Percentiles rank a stretch among this genome's conserved stretches.
phyloP scores from a whole-genome alignment of 1,140 invertebrate species.

The Lepidurus couesii region DNA sequence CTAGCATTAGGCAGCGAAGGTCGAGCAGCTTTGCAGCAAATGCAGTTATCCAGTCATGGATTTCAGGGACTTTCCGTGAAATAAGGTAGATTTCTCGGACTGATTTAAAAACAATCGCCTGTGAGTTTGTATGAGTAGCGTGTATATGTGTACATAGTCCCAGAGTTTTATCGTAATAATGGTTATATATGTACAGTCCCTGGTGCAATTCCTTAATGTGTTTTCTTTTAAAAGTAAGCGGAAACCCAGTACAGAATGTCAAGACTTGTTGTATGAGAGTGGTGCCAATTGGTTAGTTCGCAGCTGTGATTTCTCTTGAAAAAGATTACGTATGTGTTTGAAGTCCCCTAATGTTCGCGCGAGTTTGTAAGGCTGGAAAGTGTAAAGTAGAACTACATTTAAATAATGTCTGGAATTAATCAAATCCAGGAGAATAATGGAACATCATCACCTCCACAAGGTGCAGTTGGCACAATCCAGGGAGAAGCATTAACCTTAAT shows the following conservation, averaged over 20 bases:
- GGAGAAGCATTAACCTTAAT: too few species aligned
- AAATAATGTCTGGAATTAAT: too few species aligned
- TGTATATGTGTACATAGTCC: not conserved
- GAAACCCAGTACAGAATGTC: not conserved
- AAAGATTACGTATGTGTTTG: not conserved
- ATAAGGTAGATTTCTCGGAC: constrained; percentile 22
- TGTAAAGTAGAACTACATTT: not conserved
- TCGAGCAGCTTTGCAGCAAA: constrained; percentile 44
- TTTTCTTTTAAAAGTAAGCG: not conserved
- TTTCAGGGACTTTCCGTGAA: constrained; percentile 47
- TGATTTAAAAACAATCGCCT: not conserved
- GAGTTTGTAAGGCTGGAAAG: not conserved
- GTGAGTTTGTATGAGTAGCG: not conserved
- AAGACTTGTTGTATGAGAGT: not conserved
- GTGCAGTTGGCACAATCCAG: too few species aligned
- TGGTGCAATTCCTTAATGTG: not conserved
- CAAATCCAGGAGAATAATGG: too few species aligned
- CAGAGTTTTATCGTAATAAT: not conserved
- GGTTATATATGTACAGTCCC: constrained; percentile 15
- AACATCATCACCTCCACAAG: too few species aligned
- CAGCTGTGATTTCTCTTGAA: not conserved
- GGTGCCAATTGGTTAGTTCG: constrained; percentile 11
- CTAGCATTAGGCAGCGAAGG: constrained; percentile 44
- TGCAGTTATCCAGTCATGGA: constrained; percentile 47
- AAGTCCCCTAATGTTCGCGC: not conserved